These are phyloP conservation scores for Dicentrarchus labrax DNA, from an alignment of 2,113 vertebrate genomes.

Conservation along the genomic window DNA sequence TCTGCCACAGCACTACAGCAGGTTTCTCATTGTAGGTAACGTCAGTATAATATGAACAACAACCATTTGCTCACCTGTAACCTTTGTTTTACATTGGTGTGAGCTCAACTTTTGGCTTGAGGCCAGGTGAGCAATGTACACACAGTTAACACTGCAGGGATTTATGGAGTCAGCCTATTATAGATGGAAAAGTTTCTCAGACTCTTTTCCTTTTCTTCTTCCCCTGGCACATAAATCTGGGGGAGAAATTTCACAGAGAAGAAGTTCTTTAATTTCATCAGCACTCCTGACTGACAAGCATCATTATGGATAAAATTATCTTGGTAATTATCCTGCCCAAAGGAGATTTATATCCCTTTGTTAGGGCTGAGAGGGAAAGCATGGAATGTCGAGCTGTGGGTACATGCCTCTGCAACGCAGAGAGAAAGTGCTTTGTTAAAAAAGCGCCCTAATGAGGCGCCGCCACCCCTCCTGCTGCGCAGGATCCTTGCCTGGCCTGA, in stretches of 20 bases:
- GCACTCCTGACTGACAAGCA: slow-evolving; percentile 84
- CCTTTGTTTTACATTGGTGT: slow-evolving; percentile 37
- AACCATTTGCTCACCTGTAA: slow-evolving; percentile 38
- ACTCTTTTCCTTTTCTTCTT: slow-evolving; percentile 62
- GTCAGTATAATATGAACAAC: slow-evolving; percentile 41
- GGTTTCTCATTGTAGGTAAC: slow-evolving; percentile 46
- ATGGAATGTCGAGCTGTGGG: slow-evolving; percentile 48
- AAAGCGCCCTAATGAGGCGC: slow-evolving; percentile 76
- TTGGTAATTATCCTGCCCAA: slow-evolving; percentile 84
- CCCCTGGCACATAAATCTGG: slow-evolving; percentile 71
- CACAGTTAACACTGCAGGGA: not conserved
- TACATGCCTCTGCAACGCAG: slow-evolving; percentile 49
- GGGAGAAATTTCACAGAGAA: slow-evolving; percentile 71
- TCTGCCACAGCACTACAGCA: slow-evolving; percentile 17
- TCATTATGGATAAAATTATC: slow-evolving; percentile 88
- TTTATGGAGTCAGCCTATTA: slow-evolving; percentile 57
- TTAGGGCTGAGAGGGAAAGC: slow-evolving; percentile 63
- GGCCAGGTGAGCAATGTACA: slow-evolving; percentile 33
- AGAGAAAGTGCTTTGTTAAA: slow-evolving; percentile 75
- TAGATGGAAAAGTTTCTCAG: slow-evolving; percentile 66
- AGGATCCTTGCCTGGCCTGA: slow-evolving; percentile 42
- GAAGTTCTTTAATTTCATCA: slow-evolving; percentile 83
- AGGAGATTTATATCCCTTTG: slow-evolving; percentile 85
- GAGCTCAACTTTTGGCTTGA: slow-evolving; percentile 12
- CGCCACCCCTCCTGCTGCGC: slow-evolving; percentile 51